These are phyloP conservation scores for Aleiodes alternator DNA, from an alignment of 2,888 invertebrate species.

Conservation along the genomic window DNA sequence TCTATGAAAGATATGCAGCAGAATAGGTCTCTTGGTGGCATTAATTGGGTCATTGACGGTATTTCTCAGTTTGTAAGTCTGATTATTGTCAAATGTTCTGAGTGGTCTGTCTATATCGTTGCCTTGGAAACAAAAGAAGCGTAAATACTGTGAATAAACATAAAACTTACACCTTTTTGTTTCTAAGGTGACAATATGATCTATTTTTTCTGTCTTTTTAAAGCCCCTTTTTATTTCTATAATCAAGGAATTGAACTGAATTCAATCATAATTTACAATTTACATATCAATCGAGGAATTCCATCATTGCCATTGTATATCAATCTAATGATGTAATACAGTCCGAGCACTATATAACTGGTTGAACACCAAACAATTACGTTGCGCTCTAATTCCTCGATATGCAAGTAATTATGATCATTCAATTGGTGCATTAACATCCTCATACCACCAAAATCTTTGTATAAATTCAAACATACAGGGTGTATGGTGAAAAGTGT, in stretches of 20 bases:
- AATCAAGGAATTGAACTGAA: not conserved
- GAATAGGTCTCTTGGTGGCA: too few relatives aligned
- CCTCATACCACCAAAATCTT: conserved; percentile 10
- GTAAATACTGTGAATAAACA: too few relatives aligned
- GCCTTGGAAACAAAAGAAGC: too few relatives aligned
- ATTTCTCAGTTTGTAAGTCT: too few relatives aligned
- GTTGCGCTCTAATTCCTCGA: conserved; percentile 30
- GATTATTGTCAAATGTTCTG: too few relatives aligned
- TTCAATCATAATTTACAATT: not conserved
- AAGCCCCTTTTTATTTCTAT: too few relatives aligned
- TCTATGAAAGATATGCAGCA: too few relatives aligned
- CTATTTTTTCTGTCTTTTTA: too few relatives aligned
- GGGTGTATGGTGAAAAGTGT: not conserved
- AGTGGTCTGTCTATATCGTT: too few relatives aligned
- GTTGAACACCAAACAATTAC: conserved; percentile 25
- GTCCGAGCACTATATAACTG: not conserved
- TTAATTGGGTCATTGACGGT: too few relatives aligned
- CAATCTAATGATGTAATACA: conserved; percentile 17
- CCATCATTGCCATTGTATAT: not conserved
- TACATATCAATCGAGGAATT: not conserved
- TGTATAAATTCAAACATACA: not conserved
- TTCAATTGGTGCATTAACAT: conserved; percentile 32
- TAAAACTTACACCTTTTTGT: too few relatives aligned
- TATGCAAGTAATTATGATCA: conserved; percentile 27
- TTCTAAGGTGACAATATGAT: too few relatives aligned